phyloP scores from a whole-genome alignment of 2,113 vertebrate species.

The Rattus rattus region DNA sequence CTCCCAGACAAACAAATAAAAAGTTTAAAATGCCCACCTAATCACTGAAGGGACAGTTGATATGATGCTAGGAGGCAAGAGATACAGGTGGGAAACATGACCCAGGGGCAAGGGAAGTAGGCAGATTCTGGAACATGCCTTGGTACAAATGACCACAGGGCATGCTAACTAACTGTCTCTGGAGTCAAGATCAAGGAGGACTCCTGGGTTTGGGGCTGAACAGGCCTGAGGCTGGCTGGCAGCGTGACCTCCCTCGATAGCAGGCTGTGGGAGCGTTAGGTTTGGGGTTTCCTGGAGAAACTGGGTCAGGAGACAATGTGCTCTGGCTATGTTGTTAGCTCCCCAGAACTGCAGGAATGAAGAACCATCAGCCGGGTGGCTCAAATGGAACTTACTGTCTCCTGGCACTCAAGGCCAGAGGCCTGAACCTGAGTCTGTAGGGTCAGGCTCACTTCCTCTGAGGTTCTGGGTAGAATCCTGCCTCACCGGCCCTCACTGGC shows the following conservation, averaged over 20 bases:
- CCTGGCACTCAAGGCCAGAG: not conserved
- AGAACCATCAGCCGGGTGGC: not conserved
- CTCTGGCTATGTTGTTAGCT: not conserved
- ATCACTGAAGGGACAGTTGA: not conserved
- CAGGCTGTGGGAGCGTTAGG: rapidly evolving
- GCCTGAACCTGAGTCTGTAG: not conserved
- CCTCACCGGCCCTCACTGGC: not conserved
- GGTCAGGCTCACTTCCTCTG: not conserved
- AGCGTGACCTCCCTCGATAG: not conserved
- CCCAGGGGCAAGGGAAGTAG: not conserved
- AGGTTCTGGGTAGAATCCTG: too few species aligned
- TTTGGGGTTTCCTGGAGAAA: not conserved
- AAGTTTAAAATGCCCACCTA: not conserved
- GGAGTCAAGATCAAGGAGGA: not conserved
- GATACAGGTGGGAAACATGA: too few species aligned
- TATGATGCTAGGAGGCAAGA: not conserved
- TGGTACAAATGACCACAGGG: not conserved
- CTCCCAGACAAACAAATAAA: not conserved
- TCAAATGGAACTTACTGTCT: not conserved
- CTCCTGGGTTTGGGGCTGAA: not conserved
- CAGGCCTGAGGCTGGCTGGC: not conserved
- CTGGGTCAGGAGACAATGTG: not conserved
- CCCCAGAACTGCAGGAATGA: not conserved
- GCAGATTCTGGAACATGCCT: not conserved
- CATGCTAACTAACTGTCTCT: not conserved